Base-by-base conservation (phyloP, 2,888 invertebrate genomes). In the Prosopocoilus inquinatus region DNA sequence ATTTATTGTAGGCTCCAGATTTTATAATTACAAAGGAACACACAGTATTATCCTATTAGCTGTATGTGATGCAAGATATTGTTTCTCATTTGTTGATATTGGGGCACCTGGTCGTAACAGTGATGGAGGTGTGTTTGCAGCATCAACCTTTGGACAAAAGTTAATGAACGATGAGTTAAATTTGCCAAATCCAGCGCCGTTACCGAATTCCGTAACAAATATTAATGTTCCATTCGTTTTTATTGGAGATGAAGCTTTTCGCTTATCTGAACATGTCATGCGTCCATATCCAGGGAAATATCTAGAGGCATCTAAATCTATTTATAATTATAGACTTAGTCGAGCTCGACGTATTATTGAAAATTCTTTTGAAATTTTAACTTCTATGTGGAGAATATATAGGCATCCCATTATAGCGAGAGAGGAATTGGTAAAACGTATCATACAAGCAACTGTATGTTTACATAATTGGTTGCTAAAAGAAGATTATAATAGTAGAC, bases 291-390 rank as follows among this genome's bases (percentile, higher is more conserved):
- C 59, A 47, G 59, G 62, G 16, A 60, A 63, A 61, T 58, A 48
- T 57, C 57, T 67, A 61, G 44, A 60, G 48, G 16, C 60, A 45
- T 50, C 62, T 57, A 61, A 62, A 63, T 64, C 57, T 57, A 60
- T 69, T 53, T 71, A 66, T 57, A 70, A 71, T 55, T 70, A 70
- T 61, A 56, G 69, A 48, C 59, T 70, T 45, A 48, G 45, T 4
- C 16, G 62, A 39, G 53, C 63, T 9, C 51, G 58, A 44, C 47
- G 62, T 44, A 46, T 61, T 12, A 51, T 61, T 8, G 59, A 60
- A 50, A 63, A 58, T 50, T 48, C 54, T 3, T 58, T 58, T 47
- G n/a, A n/a, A n/a, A n/a, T n/a, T n/a, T n/a, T n/a, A n/a, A n/a
- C n/a, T n/a, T n/a, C n/a, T n/a, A n/a, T n/a, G n/a, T n/a, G n/a